Percentiles rank a stretch among this genome's conserved stretches.
Evolutionary conservation across 2,113 vertebrate genomes (phyloP).

Genomic region (Corythornis vintsioides): DNA sequence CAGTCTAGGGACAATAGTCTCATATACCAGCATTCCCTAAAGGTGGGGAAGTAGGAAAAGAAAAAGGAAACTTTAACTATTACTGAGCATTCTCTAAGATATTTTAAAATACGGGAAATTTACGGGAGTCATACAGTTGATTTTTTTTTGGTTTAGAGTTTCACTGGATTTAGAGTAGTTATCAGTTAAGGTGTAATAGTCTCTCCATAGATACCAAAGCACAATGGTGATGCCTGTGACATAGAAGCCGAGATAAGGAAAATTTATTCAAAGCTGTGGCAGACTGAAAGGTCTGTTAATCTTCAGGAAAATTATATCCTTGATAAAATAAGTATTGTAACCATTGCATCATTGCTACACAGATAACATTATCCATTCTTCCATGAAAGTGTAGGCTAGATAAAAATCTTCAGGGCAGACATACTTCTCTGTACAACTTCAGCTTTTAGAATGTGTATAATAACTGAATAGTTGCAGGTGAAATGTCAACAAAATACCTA

Average conservation of each 20-base stretch:
- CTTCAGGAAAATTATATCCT: background rate
- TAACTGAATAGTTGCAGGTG: background rate
- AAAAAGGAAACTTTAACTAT: background rate
- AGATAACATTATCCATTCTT: background rate
- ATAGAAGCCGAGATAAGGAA: background rate
- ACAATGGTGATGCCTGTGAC: background rate
- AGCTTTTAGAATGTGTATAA: background rate
- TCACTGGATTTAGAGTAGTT: background rate
- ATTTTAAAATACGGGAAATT: background rate
- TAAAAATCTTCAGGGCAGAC: background rate
- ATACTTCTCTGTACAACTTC: background rate
- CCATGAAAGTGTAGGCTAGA: background rate
- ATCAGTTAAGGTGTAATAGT: background rate
- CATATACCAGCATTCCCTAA: background rate
- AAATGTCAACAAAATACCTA: background rate
- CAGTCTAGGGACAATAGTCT: background rate
- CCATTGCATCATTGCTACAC: background rate
- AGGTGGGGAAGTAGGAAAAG: background rate
- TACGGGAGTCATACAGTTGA: background rate
- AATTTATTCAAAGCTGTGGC: background rate
- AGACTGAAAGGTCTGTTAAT: constrained; percentile 22
- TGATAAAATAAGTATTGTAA: background rate
- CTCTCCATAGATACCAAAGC: background rate
- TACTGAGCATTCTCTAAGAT: background rate
- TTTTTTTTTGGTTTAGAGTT: background rate